A percentile compares a stretch with the other conserved stretches of the same genome.
Conservation (phyloP, 2,888 invertebrate genomes). For the Achlya flavicornis region DNA sequence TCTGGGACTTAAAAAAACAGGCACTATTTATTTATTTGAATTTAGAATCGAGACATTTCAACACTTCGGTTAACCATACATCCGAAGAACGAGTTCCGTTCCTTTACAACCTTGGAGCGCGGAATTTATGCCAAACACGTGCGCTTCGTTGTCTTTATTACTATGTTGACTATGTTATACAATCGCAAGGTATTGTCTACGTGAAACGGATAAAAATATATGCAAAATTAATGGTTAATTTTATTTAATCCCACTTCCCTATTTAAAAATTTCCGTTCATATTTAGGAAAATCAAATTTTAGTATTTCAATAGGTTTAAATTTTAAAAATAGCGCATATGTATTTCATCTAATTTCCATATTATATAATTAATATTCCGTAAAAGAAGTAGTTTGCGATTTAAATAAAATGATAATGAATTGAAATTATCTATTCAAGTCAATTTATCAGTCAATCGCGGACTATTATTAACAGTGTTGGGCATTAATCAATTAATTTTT, state of each 20-base stretch:
- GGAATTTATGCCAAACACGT: conserved; percentile 63
- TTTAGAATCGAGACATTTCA: conserved; percentile 11
- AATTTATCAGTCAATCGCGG: background rate
- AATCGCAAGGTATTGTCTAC: conserved; percentile 24
- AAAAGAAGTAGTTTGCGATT: too few species aligned
- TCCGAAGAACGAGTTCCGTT: conserved; percentile 29
- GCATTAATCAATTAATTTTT: too few species aligned
- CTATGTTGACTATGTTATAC: conserved; percentile 31
- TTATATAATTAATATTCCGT: too few species aligned
- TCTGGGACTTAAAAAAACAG: too few species aligned
- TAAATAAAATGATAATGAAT: background rate
- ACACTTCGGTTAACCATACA: conserved; percentile 13
- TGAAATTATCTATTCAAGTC: background rate
- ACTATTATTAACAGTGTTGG: too few species aligned
- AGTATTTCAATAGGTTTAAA: too few species aligned
- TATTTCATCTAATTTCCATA: too few species aligned
- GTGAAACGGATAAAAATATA: conserved; percentile 17
- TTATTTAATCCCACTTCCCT: too few species aligned
- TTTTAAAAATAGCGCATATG: too few species aligned
- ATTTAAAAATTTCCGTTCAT: conserved; percentile 11
- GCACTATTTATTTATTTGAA: background rate
- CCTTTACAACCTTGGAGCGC: conserved; percentile 44
- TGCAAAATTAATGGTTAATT: conserved; percentile 3
- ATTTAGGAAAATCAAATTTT: conserved; percentile 4
- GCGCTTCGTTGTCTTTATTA: conserved; percentile 31